phyloP scores from a whole-genome alignment of 2,113 vertebrate species.

The Tapirus terrestris region DNA sequence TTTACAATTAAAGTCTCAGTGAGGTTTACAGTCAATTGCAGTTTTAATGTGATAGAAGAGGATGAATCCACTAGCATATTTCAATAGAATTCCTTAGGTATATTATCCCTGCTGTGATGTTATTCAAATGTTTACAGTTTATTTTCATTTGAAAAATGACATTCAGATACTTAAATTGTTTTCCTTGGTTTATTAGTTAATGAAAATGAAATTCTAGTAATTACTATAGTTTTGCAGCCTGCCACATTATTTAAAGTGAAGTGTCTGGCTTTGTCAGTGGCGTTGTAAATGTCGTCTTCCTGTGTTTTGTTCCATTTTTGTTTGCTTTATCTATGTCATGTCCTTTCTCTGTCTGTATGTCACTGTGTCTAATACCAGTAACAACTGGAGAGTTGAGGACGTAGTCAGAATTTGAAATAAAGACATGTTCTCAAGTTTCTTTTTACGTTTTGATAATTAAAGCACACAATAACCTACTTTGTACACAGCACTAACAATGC shows the following conservation, averaged over 20 bases:
- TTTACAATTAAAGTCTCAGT: conserved; percentile 93
- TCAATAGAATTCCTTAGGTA: conserved; percentile 90
- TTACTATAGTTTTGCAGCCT: conserved; percentile 85
- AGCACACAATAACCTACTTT: not conserved
- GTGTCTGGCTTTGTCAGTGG: conserved; percentile 84
- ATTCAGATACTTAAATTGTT: conserved; percentile 89
- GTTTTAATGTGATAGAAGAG: conserved; percentile 91
- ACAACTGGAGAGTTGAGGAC: not conserved
- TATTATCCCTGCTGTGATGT: conserved; percentile 91
- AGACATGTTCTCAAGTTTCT: not conserved
- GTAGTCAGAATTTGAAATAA: conserved; percentile 50
- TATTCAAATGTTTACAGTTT: conserved; percentile 92
- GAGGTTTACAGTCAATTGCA: conserved; percentile 90
- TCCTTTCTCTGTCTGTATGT: conserved; percentile 72
- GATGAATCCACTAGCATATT: conserved; percentile 88
- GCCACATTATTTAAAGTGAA: conserved; percentile 85
- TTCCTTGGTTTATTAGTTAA: conserved; percentile 89
- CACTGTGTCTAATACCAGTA: conserved; percentile 37
- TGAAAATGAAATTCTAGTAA: conserved; percentile 89
- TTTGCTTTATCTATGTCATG: conserved; percentile 80
- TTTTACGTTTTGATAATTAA: not conserved
- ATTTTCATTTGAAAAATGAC: conserved; percentile 90
- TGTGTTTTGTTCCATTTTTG: conserved; percentile 81
- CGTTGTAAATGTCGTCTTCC: conserved; percentile 75
- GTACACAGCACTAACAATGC: not conserved